Conservation (phyloP, 2,113 vertebrate genomes). For the Corydoras sp. region DNA sequence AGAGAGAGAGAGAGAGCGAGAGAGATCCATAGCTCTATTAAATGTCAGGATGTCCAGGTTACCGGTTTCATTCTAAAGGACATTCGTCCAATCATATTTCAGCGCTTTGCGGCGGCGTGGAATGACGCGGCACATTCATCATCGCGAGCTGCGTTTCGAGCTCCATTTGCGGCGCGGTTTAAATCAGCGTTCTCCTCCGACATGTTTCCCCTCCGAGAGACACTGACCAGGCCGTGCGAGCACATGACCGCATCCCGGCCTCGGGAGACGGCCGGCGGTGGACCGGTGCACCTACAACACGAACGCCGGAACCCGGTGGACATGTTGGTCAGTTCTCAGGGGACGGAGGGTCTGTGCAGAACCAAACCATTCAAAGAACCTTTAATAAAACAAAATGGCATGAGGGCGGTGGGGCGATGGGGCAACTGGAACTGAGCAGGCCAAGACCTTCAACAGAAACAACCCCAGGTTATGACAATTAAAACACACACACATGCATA, state of each 20-base stretch:
- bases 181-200: slow-evolving; percentile 23
- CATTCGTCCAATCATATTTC: slow-evolving; percentile 29
- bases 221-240: slow-evolving; percentile 22
- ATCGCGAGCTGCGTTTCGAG: slow-evolving; percentile 5
- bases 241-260: slow-evolving; percentile 25
- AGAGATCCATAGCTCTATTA: slow-evolving; percentile 15
- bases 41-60: slow-evolving; percentile 31
- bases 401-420: no score
- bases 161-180: slow-evolving; percentile 18
- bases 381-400: no score
- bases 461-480: no score
- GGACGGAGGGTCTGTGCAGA: no score
- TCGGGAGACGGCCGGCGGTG: neutral
- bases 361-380: no score
- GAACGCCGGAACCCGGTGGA: no score
- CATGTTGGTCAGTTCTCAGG: no score
- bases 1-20: neutral
- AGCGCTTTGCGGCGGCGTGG: neutral
- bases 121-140: slow-evolving; percentile 24
- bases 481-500: no score
- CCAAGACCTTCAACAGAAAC: no score
- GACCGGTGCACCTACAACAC: no score
- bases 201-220: slow-evolving; percentile 32
- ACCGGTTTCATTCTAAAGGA: slow-evolving; percentile 30
- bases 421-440: no score